Evolutionary conservation across 1,140 invertebrate genomes (phyloP), one percentile per base, ranked within the genome.

Genomic region (Chironomus striatipennis): DNA sequence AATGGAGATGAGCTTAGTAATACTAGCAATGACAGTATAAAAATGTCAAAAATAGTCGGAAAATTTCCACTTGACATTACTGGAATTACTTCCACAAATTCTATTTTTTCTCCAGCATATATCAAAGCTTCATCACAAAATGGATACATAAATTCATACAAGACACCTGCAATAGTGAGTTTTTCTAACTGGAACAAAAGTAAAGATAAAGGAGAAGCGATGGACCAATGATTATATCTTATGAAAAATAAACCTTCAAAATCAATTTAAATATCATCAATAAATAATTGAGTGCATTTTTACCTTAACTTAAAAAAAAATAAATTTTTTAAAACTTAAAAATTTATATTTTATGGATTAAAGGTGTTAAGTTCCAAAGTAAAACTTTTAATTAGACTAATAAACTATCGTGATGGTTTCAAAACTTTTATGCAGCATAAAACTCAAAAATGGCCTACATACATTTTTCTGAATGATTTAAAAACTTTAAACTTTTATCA

Each of bases 11-110:
- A 70, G 18, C 6, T 70, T 18, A 70, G 17, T 21, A 70, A 70
- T 21, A 21, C 65, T 2, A 70, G 65, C 65, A 70, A 21, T 20
- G 65, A 70, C 7, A 70, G 65, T 17, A 18, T 20, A 9, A 20
- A 20, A 21, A 21, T 70, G 65, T 70, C 65, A 17, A 70, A 70
- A 70, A 70, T 70, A 18, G 65, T 70, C 0, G 65, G 65, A 70
- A 70, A 70, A 70, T 70, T 70, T 70, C 65, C 65, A 9, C 18
- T 70, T 5, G 65, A 70, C 17, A 21, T 70, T 18, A 70, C 0
- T 18, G 65, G 65, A 7, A 70, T 70, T 10, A 70, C 17, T 1
- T 57, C 47, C 12, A 18, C 18, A 18, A 70, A 21, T 70, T 70
- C 65, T 7, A 20, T 70, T 10, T 21, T 70, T 20, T 5, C 65